Conservation (phyloP, 2,797 vertebrate species). For the Capromys pilorides region DNA sequence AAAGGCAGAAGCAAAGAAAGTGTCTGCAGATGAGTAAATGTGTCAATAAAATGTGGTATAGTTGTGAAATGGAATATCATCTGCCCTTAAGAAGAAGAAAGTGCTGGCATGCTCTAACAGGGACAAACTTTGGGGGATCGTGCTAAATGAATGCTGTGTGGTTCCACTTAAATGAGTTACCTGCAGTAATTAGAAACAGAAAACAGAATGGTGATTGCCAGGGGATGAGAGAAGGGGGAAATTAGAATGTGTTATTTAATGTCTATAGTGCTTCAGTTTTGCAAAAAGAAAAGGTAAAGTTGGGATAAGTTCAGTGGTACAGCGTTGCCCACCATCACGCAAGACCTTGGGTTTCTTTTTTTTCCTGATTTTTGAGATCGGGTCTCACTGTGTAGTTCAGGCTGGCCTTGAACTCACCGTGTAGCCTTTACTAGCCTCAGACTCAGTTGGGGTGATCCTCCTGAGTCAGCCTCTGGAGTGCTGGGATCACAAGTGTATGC, state of each 20-base stretch:
- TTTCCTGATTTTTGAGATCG: not conserved
- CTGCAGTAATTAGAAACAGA: not conserved
- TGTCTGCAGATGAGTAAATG: not conserved
- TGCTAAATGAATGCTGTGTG: not conserved
- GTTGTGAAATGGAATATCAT: not conserved
- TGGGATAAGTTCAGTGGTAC: not conserved
- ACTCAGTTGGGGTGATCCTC: not conserved
- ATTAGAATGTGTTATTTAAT: not conserved
- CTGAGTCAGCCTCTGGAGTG: not conserved
- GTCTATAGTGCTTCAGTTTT: slow-evolving; percentile 18
- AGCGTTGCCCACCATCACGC: not conserved
- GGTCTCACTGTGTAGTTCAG: not conserved
- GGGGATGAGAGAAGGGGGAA: not conserved
- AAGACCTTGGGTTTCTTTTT: not conserved
- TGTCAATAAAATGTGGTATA: not conserved
- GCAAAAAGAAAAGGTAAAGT: not conserved
- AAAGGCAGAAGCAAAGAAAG: not conserved
- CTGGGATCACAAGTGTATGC: not conserved
- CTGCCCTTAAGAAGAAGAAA: not conserved
- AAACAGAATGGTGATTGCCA: not conserved
- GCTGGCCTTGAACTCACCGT: not conserved
- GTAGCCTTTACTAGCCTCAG: not conserved
- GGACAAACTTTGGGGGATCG: not conserved
- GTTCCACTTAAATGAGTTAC: slow-evolving; percentile 12
- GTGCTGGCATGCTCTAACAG: not conserved